These are phyloP conservation scores for Colistium nudipinnis DNA, from an alignment of 2,113 vertebrate species.

Conservation along the genomic window DNA sequence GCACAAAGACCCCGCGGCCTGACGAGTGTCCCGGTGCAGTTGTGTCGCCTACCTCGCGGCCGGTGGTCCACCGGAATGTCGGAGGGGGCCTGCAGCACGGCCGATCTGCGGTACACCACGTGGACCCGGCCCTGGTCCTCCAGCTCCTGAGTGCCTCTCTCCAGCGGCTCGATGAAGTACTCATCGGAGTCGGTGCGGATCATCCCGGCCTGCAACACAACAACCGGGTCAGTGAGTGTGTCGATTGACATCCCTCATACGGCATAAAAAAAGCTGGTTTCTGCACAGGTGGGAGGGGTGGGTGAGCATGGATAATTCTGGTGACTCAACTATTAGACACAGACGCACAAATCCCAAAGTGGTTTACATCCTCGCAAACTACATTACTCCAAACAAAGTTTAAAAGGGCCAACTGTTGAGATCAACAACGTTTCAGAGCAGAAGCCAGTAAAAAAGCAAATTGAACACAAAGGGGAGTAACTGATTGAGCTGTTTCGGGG, in stretches of 20 bases:
- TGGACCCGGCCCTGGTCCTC: conserved; percentile 93
- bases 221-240: neutral
- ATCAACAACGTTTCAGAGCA: no score
- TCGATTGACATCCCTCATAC: neutral
- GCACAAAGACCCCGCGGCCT: no score
- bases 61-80: conserved; percentile 82
- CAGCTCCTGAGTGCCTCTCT: conserved; percentile 90
- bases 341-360: neutral
- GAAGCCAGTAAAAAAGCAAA: neutral
- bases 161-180: conserved; percentile 97
- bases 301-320: no score
- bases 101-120: conserved; percentile 92
- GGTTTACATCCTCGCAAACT: no score
- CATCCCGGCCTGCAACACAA: conserved; percentile 90
- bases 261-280: neutral
- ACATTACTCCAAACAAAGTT: no score
- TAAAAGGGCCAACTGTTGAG: no score
- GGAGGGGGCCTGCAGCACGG: conserved; percentile 69
- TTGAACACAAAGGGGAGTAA: neutral
- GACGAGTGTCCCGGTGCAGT: neutral
- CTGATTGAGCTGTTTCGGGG: no score
- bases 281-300: neutral
- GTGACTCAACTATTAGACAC: no score
- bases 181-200: conserved; percentile 93
- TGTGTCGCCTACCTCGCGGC: conserved; percentile 61